phyloP scores from a whole-genome alignment of 2,888 invertebrate genomes.

The Mesochorus sp. region DNA sequence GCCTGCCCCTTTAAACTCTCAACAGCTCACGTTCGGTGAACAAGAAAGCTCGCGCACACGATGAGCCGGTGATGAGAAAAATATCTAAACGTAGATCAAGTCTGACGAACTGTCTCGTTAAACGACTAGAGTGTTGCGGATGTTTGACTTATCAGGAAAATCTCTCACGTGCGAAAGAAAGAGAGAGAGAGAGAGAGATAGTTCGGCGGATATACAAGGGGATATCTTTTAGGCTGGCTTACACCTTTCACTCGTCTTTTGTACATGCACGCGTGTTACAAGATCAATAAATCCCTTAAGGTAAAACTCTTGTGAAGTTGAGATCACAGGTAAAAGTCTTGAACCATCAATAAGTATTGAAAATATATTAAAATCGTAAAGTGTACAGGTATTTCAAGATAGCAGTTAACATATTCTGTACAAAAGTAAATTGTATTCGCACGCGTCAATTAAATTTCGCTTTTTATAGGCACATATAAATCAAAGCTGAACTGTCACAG shows the following conservation, averaged over 20 bases:
- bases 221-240: conserved; percentile 45
- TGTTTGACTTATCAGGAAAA: conserved; percentile 58
- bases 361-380: background rate
- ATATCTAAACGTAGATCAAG: conserved; percentile 80
- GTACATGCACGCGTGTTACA: conserved; percentile 22
- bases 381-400: too few species aligned
- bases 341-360: background rate
- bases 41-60: conserved; percentile 11
- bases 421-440: too few species aligned
- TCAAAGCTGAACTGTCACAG: too few species aligned
- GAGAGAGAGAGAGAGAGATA: too few species aligned
- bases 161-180: too few species aligned
- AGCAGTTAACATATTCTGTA: too few species aligned
- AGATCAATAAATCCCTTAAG: background rate
- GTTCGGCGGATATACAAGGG: conserved; percentile 23
- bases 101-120: conserved; percentile 76
- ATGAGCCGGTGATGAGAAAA: conserved; percentile 76
- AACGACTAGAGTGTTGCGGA: conserved; percentile 72
- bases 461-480: too few species aligned
- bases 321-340: background rate
- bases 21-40: conserved; percentile 24
- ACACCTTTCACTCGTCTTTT: background rate
- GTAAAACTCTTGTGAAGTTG: background rate
- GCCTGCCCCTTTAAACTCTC: conserved; percentile 67
- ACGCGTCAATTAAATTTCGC: too few species aligned